phyloP scores from a whole-genome alignment of 1,140 invertebrate genomes.

The Procambarus clarkii region DNA sequence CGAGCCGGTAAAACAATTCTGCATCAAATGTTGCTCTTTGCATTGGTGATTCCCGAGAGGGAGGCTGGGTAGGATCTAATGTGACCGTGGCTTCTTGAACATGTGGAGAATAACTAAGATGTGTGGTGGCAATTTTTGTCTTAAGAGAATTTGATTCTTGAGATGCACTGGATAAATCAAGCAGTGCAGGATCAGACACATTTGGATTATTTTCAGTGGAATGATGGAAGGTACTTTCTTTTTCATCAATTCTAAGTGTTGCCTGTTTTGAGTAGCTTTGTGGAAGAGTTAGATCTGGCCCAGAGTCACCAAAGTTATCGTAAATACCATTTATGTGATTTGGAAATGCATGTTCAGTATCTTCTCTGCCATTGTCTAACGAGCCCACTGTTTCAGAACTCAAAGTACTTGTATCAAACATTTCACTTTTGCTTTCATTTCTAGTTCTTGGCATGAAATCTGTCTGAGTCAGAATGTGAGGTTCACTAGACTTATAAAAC shows the following conservation, averaged over 20 bases:
- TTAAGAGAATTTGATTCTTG: neutral
- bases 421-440: neutral
- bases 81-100: neutral
- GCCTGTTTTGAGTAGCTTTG: slow-evolving; percentile 52
- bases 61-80: neutral
- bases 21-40: slow-evolving; percentile 65
- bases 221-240: slow-evolving; percentile 36
- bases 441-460: slow-evolving; percentile 46
- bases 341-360: slow-evolving; percentile 38
- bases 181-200: neutral
- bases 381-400: slow-evolving; percentile 22
- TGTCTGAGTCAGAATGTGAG: slow-evolving; percentile 66
- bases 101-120: neutral
- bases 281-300: slow-evolving; percentile 3
- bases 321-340: slow-evolving; percentile 11
- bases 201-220: neutral
- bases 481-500: slow-evolving; percentile 71
- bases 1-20: slow-evolving; percentile 64
- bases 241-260: slow-evolving; percentile 53
- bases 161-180: neutral
- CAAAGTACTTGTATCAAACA: slow-evolving; percentile 40
- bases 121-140: neutral
- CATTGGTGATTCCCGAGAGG: slow-evolving; percentile 39
- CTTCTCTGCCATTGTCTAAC: neutral
- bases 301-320: slow-evolving; percentile 25